Evolutionary conservation across 2,113 vertebrate genomes (phyloP).

Genomic region (Sula dactylatra): DNA sequence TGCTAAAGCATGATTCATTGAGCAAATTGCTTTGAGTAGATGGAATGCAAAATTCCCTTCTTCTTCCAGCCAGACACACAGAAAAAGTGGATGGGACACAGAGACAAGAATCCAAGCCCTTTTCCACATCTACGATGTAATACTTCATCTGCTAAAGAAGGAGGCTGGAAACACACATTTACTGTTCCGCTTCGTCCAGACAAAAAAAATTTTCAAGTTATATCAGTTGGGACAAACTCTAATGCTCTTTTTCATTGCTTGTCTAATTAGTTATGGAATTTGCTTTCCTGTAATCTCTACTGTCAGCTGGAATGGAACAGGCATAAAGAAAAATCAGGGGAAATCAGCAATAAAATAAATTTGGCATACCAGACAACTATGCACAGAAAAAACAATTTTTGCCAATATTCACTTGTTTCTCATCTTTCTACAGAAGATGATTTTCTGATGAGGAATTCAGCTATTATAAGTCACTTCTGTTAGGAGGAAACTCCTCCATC

Average conservation of each 20-base stretch:
- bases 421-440: neutral
- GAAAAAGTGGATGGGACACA: neutral
- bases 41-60: neutral
- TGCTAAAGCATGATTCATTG: neutral
- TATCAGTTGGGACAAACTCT: neutral
- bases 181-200: neutral
- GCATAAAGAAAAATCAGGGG: neutral
- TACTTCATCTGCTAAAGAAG: neutral
- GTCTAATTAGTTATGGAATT: neutral
- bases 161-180: neutral
- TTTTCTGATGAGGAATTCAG: neutral
- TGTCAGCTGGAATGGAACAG: neutral
- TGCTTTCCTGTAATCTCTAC: neutral
- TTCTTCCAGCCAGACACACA: neutral
- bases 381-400: neutral
- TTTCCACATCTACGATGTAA: neutral
- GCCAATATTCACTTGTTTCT: neutral
- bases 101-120: neutral
- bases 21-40: neutral
- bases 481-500: neutral
- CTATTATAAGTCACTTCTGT: neutral
- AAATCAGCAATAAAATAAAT: neutral
- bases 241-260: neutral
- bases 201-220: neutral
- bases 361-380: neutral